Percentiles rank a stretch among this genome's conserved stretches.
Evolutionary conservation across 1,140 invertebrate genomes (phyloP).

Genomic region (Megathymus violae): DNA sequence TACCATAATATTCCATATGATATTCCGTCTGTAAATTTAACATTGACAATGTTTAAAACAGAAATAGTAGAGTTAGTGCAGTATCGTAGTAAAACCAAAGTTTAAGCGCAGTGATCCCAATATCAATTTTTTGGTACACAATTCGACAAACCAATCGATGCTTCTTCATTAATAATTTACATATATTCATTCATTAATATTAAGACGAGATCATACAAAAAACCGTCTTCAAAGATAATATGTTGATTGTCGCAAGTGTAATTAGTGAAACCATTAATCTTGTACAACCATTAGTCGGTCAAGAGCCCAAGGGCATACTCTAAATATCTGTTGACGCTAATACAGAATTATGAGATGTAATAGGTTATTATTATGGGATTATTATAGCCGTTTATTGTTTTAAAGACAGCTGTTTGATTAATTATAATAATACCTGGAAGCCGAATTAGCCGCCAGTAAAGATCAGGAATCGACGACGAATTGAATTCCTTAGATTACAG

Average conservation of each 20-base stretch:
- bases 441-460: conserved; percentile 40
- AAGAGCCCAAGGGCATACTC: conserved; percentile 67
- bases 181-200: no score
- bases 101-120: no score
- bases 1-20: no score
- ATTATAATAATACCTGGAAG: conserved; percentile 56
- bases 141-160: no score
- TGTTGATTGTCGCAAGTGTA: conserved; percentile 72
- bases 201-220: conserved; percentile 45
- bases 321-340: conserved; percentile 68
- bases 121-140: no score
- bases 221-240: conserved; percentile 53
- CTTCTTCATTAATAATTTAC: no score
- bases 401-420: conserved; percentile 71
- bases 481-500: conserved; percentile 47
- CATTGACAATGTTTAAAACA: no score
- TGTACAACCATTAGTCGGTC: conserved; percentile 62
- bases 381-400: conserved; percentile 72
- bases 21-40: no score
- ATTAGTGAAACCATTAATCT: conserved; percentile 79
- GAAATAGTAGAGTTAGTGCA: no score
- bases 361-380: conserved; percentile 68
- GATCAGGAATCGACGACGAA: conserved; percentile 44
- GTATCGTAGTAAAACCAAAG: no score
- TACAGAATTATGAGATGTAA: conserved; percentile 60